phyloP scores from a whole-genome alignment of 2,888 invertebrate species.

The Athripsodes cinereus region DNA sequence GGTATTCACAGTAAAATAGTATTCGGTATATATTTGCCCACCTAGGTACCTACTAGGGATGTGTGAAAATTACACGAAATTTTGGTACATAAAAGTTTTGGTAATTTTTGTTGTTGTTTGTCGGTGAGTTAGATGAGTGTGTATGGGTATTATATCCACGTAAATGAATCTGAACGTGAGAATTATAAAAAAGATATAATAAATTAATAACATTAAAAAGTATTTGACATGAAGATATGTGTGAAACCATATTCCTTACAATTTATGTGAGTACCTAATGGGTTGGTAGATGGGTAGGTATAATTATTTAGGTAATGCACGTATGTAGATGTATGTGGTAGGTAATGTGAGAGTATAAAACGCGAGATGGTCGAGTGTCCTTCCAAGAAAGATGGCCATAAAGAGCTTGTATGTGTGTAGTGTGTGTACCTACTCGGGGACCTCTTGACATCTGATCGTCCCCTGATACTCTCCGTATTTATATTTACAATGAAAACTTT shows the following conservation, averaged over 20 bases:
- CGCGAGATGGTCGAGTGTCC: conserved; percentile 12
- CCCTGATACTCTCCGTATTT: conserved; percentile 17
- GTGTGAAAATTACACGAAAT: no score
- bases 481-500: conserved; percentile 23
- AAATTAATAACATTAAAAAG: neutral
- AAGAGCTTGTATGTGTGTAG: conserved; percentile 1
- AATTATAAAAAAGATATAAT: conserved; percentile 1
- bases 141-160: neutral
- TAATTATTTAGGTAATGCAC: neutral
- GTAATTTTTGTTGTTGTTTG: no score
- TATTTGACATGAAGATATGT: conserved; percentile 5
- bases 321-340: no score
- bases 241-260: conserved; percentile 13
- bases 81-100: no score
- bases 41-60: no score
- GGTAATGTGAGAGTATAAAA: no score
- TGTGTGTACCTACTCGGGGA: conserved; percentile 5
- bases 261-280: conserved; percentile 9
- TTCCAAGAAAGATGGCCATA: conserved; percentile 23
- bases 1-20: no score
- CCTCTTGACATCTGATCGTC: conserved; percentile 19
- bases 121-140: neutral
- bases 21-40: no score
- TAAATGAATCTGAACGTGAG: neutral
- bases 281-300: neutral